A percentile compares a stretch with the other conserved stretches of the same genome.
Conservation (phyloP, 1,140 invertebrate genomes). For the Oscheius sp. region DNA sequence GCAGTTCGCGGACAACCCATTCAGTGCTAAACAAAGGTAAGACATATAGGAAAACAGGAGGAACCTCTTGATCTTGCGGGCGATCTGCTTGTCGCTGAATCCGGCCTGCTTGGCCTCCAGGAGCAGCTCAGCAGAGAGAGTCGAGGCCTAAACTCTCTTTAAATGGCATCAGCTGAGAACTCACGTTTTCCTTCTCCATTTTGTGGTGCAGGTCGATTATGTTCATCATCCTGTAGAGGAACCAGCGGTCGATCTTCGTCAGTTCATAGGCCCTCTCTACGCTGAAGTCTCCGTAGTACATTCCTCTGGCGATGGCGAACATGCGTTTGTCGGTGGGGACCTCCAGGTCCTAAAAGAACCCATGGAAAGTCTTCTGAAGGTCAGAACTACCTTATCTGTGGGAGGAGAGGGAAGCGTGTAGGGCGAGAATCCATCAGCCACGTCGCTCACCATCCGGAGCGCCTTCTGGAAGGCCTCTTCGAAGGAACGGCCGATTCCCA, state of each 20-base stretch:
- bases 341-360: slow-evolving; percentile 72
- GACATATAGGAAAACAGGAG: slow-evolving; percentile 66
- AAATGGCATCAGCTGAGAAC: background rate
- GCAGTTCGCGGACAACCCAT: slow-evolving; percentile 62
- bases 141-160: slow-evolving; percentile 44
- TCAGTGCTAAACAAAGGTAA: slow-evolving; percentile 62
- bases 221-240: slow-evolving; percentile 88
- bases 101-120: slow-evolving; percentile 84
- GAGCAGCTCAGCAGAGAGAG: slow-evolving; percentile 67
- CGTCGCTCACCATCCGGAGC: slow-evolving; percentile 93
- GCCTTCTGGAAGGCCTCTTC: slow-evolving; percentile 99
- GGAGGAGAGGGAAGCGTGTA: slow-evolving; percentile 70
- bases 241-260: slow-evolving; percentile 96
- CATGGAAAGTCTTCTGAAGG: background rate
- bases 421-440: slow-evolving; percentile 88
- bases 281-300: slow-evolving; percentile 73
- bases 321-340: slow-evolving; percentile 94
- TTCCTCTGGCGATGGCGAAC: slow-evolving; percentile 88
- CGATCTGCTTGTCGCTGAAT: slow-evolving; percentile 97
- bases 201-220: slow-evolving; percentile 76
- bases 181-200: slow-evolving; percentile 29
- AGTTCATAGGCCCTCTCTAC: slow-evolving; percentile 81
- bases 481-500: slow-evolving; percentile 94
- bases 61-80: slow-evolving; percentile 78
- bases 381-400: slow-evolving; percentile 69